Percentiles rank a stretch among this genome's conserved stretches.
phyloP scores from a whole-genome alignment of 37 sponge, comb jelly and placozoan species.

The Beroe ovata region DNA sequence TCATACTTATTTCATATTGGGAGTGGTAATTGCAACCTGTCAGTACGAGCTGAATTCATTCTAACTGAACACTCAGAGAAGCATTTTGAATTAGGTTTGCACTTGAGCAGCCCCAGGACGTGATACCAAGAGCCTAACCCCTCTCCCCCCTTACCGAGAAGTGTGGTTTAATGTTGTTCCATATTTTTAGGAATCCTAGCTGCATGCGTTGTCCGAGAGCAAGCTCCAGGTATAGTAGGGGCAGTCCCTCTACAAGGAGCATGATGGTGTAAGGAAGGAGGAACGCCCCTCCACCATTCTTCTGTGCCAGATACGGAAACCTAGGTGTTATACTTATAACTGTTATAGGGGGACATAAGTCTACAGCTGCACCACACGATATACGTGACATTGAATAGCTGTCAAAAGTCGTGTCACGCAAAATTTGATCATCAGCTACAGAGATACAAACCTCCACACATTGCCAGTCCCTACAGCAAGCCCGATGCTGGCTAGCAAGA shows the following conservation, averaged over 20 bases:
- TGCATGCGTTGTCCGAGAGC: slow-evolving; percentile 61
- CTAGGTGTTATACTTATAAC: no score
- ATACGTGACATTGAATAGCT: no score
- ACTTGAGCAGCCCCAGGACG: no score
- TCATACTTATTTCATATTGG: background rate
- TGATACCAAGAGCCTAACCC: no score
- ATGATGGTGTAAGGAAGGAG: slow-evolving; percentile 62
- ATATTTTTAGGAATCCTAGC: slow-evolving; percentile 45
- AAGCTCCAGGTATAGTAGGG: slow-evolving; percentile 56
- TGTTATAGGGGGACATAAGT: no score
- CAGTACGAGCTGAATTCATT: no score
- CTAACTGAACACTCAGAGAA: no score
- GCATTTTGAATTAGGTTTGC: no score
- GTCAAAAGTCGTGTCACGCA: no score
- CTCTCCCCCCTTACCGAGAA: slow-evolving; percentile 12
- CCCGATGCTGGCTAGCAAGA: slow-evolving; percentile 33
- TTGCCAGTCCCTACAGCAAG: slow-evolving; percentile 58
- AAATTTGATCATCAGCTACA: no score
- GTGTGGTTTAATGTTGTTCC: background rate
- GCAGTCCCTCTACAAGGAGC: slow-evolving; percentile 64
- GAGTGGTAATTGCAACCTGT: background rate
- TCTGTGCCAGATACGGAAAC: slow-evolving; percentile 67
- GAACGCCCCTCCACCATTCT: slow-evolving; percentile 68
- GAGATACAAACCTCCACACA: slow-evolving; percentile 42
- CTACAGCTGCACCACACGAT: no score